phyloP scores from a whole-genome alignment of 2,113 vertebrate genomes.

The Arenaria interpres region DNA sequence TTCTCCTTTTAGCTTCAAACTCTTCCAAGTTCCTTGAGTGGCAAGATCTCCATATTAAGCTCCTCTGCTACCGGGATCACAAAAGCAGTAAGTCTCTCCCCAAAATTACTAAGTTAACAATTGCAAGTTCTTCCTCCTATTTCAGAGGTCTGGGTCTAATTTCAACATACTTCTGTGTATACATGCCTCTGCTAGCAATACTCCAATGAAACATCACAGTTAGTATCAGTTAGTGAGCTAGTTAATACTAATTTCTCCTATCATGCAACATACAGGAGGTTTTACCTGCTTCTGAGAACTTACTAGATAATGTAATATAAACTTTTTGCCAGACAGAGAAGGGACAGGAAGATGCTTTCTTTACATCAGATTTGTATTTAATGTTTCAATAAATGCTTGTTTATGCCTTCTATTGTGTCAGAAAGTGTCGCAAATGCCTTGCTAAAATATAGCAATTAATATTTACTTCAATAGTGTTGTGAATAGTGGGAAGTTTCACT shows the following conservation, averaged over 20 bases:
- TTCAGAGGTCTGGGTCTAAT: not conserved
- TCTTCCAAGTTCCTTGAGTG: rapidly evolving
- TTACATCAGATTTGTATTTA: not conserved
- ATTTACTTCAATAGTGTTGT: not conserved
- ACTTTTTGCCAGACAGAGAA: not conserved
- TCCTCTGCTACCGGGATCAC: not conserved
- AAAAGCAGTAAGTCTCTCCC: rapidly evolving
- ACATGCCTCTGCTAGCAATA: not conserved
- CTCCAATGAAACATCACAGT: not conserved
- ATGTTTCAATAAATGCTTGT: not conserved
- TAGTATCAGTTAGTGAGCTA: not conserved
- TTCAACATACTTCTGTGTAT: not conserved
- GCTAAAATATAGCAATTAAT: not conserved
- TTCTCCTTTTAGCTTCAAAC: not conserved
- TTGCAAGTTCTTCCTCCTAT: not conserved
- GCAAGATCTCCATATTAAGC: not conserved
- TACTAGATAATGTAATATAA: not conserved
- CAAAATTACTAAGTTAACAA: not conserved
- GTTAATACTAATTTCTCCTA: not conserved
- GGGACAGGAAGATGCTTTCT: not conserved
- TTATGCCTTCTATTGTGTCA: not conserved
- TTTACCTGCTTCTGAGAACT: not conserved
- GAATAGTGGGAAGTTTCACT: not conserved
- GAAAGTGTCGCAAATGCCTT: not conserved
- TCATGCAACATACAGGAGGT: not conserved